phyloP scores from a whole-genome alignment of 2,888 invertebrate species.

The Nemotelus pantherinus region DNA sequence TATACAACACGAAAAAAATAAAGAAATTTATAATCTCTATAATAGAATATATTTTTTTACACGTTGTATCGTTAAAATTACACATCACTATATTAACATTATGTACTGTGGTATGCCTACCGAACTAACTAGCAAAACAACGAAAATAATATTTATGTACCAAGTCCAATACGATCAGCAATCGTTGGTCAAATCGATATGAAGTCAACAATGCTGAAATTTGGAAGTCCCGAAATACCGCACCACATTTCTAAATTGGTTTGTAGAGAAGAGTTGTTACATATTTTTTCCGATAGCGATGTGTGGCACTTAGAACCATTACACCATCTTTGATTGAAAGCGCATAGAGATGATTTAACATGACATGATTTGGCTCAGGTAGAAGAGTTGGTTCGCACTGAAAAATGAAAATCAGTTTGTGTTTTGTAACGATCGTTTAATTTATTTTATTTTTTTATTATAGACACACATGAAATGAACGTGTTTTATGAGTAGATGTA shows the following conservation, averaged over 20 bases:
- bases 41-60: slow-evolving; percentile 6
- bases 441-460: no score
- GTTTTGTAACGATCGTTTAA: not conserved
- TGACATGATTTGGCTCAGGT: slow-evolving; percentile 99
- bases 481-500: no score
- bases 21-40: not conserved
- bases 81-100: slow-evolving; percentile 14
- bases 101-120: not conserved
- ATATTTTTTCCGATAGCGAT: slow-evolving; percentile 98
- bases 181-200: no score
- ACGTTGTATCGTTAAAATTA: not conserved
- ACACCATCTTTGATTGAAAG: slow-evolving; percentile 99
- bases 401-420: slow-evolving; percentile 58
- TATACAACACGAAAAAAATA: no score
- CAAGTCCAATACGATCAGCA: not conserved
- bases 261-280: slow-evolving; percentile 98
- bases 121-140: slow-evolving; percentile 12
- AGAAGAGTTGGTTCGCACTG: slow-evolving; percentile 98
- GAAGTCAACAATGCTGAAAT: no score
- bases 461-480: no score
- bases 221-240: no score
- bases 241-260: slow-evolving; percentile 76
- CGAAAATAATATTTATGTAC: not conserved
- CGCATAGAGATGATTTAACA: slow-evolving; percentile 99
- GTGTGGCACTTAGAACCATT: slow-evolving; percentile 98